Evolutionary conservation across 2,888 invertebrate genomes (phyloP), one percentile per base, ranked within the genome.

Genomic region (Luffia ferchaultella): DNA sequence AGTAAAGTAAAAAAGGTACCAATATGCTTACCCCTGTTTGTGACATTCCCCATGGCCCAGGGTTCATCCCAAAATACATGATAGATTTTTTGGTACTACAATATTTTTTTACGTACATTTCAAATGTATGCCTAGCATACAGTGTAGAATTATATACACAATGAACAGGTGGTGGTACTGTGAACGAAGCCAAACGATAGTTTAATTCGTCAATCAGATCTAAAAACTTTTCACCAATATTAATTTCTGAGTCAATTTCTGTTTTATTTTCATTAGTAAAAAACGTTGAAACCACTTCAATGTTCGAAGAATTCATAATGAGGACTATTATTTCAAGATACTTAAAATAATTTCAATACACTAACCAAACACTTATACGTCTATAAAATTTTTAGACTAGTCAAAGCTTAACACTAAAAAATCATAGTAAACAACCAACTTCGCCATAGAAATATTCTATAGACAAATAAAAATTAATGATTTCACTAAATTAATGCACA

Each of bases 1-100:
- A n/a, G n/a, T n/a, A n/a, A n/a, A n/a, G n/a, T n/a, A n/a, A n/a
- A n/a, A n/a, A n/a, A n/a, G n/a, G n/a, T 30, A 30, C 30, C 12
- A 30, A 30, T 30, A 30, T 16, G 57, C 86, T 85, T 85, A 93
- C 93, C 61, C 96, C 96, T 59, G 93, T 97, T 74, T 97, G 97
- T 20, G 92, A 92, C 97, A 97, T 97, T 55, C 97, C 97, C 90
- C 92, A 96, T 0, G 96, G 96, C 15, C 97, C 97, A 15, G 97
- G 96, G 76, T 97, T 97, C 93, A 97, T 96, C 2, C 97, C 97
- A 53, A 97, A 85, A 66, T 94, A 93, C 58, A 97, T 75, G 44
- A 97, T 80, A 56, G 85, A 84, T 70, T 94, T 95, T 16, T 72
- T 70, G 0, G 85, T 80, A 51, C 74, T 85, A 60, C 92, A 91